Evolutionary conservation across 2,888 invertebrate species (phyloP), one percentile per base, ranked within the genome.

Genomic region (Ellobium chinense): DNA sequence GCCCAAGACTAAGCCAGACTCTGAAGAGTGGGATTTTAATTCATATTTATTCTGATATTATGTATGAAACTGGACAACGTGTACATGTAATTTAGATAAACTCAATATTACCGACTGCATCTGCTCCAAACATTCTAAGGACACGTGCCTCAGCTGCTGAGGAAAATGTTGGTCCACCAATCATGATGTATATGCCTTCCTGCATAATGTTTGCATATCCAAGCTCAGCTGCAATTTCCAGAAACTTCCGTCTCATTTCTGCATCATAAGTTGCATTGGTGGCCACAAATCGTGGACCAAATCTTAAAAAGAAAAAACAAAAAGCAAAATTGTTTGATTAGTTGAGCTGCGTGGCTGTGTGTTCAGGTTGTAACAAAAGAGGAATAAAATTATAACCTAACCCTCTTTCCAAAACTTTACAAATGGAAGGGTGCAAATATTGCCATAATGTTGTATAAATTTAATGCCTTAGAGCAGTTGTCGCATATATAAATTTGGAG

Each of bases 91-190:
- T n/a, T n/a, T n/a, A n/a, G n/a, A n/a, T n/a, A n/a, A n/a, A n/a
- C n/a, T n/a, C n/a, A n/a, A n/a, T n/a, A n/a, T 66, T 85, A 94
- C 94, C 93, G 54, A 93, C 92, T 65, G 93, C 92, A 88, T 94
- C 94, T 9, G 91, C 93, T 39, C 94, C 94, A 74, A 97, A 94
- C 93, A 95, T 95, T 88, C 95, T 95, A 78, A 98, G 94, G 94
- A 97, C 96, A n/a, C 94, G 95, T 69, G 97, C 94, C 93, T 99
- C 99, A 0, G 99, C 97, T 0, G 98, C 97, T 0, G 99, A 98
- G 93, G 99, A 99, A 87, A 93, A 99, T 92, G 96, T 97, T 0
- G 99, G 99, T 0, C 99, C 99, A 2, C 97, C 97, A n/a, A 98
- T 94, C 93, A 98, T 98, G 0, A 97, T 96, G 94, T 99, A 99